phyloP scores from a whole-genome alignment of 1,140 invertebrate species.

The Bombus polaris region DNA sequence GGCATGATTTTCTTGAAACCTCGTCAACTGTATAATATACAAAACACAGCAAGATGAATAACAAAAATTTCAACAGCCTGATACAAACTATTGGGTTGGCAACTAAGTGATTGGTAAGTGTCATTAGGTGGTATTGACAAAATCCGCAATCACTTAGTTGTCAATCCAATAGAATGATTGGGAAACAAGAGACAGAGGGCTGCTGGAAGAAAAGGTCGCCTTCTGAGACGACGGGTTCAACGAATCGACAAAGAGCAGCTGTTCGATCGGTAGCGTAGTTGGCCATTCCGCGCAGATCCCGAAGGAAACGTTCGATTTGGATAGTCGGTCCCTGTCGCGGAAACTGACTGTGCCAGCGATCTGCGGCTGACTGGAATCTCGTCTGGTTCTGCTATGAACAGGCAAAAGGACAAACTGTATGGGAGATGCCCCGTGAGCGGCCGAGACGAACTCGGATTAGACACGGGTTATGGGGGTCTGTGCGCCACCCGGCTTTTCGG shows the following conservation, averaged over 20 bases:
- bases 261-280: slow-evolving; percentile 5
- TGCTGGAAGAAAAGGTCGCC: not conserved
- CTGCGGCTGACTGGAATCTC: slow-evolving; percentile 41
- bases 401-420: slow-evolving; percentile 64
- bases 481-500: slow-evolving; percentile 71
- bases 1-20: too few species aligned
- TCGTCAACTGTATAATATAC: too few species aligned
- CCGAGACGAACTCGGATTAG: slow-evolving; percentile 79
- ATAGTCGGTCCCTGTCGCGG: not conserved
- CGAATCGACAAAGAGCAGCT: slow-evolving; percentile 31
- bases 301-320: slow-evolving; percentile 13
- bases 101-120: too few species aligned
- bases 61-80: not conserved
- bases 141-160: too few species aligned
- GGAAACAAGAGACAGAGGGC: too few species aligned
- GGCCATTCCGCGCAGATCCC: slow-evolving; percentile 11
- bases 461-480: slow-evolving; percentile 72
- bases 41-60: not conserved
- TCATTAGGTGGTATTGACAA: too few species aligned
- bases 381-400: slow-evolving; percentile 29
- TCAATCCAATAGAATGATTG: too few species aligned
- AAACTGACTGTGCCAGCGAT: slow-evolving; percentile 45
- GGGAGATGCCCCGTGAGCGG: slow-evolving; percentile 71
- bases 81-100: not conserved
- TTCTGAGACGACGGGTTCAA: not conserved